Evolutionary conservation across 1,140 invertebrate species (phyloP).

Genomic region (Formica selysi): DNA sequence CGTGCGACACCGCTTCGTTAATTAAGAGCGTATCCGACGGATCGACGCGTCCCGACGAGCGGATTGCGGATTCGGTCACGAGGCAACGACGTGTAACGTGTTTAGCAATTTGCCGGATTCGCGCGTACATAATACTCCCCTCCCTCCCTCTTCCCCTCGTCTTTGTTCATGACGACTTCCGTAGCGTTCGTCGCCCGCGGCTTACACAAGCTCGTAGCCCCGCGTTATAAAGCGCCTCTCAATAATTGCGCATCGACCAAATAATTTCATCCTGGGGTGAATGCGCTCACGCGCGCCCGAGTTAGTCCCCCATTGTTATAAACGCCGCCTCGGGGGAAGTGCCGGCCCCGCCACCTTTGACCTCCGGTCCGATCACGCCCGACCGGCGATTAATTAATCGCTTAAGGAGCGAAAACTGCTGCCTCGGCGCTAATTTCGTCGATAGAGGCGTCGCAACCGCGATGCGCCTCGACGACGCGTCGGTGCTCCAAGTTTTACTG

Average conservation of each 20-base stretch:
- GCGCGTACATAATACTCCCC: slow-evolving; percentile 31
- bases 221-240: slow-evolving; percentile 71
- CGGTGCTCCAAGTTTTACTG: not conserved
- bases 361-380: slow-evolving; percentile 66
- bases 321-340: not conserved
- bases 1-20: slow-evolving; percentile 19
- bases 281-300: slow-evolving; percentile 5
- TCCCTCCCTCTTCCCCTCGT: not conserved
- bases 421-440: slow-evolving; percentile 11
- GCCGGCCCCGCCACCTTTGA: slow-evolving; percentile 24
- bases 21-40: slow-evolving; percentile 29
- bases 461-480: not conserved
- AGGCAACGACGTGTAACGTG: not conserved
- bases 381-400: slow-evolving; percentile 72
- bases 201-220: slow-evolving; percentile 53
- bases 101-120: slow-evolving; percentile 29
- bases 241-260: slow-evolving; percentile 76
- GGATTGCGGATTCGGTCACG: slow-evolving; percentile 27
- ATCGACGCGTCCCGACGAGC: not conserved
- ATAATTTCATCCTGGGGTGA: slow-evolving; percentile 69
- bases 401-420: slow-evolving; percentile 67
- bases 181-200: slow-evolving; percentile 56
- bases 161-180: slow-evolving; percentile 10
- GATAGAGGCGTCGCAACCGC: not conserved
- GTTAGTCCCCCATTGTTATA: slow-evolving; percentile 35